Evolutionary conservation across 2,113 vertebrate species (phyloP), one percentile per base, ranked within the genome.

Genomic region (Silurus meridionalis): DNA sequence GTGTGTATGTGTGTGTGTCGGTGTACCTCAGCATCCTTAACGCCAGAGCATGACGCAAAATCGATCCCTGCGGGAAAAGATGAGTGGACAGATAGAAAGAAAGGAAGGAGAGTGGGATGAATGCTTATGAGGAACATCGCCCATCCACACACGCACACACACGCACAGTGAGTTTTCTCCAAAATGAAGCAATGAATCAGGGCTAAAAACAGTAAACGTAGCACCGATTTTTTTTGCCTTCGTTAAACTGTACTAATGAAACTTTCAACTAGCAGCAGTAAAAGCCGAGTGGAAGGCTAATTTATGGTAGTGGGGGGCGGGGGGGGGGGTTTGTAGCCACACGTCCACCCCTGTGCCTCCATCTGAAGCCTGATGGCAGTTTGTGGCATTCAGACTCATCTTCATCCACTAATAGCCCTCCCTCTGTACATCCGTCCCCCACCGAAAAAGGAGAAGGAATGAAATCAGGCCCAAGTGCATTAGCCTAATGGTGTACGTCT

Each of bases 11-110:
- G 37, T 79, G 75, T 79, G 23, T 57, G 58, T 37, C 9, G 19
- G 21, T 15, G 79, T n/a, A 28, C 55, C 46, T 82, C 46, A 77
- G 80, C 15, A 80, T 80, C 77, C 17, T 2, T 61, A 84, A 66
- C 55, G 28, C 50, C 83, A 60, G 69, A 55, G 84, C 78, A 83
- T 14, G 1, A 79, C 63, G 80, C 72, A 69, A 82, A 90, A 89
- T 90, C 89, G 28, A 87, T 87, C 14, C 58, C 78, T 81, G 63
- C 82, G 15, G 80, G 61, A 58, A 85, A 89, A 78, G 25, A 82
- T 64, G 67, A 86, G 79, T 74, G 79, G 67, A 82, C 79, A 82
- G 63, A 55, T 19, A 28, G 63, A 80, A 52, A 80, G 75, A 53
- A 69, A 14, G 37, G 55, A 66, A 46, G 52, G 50, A 85, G 46